Evolutionary conservation across 1,140 invertebrate genomes (phyloP).

Genomic region (Teleopsis dalmanni): DNA sequence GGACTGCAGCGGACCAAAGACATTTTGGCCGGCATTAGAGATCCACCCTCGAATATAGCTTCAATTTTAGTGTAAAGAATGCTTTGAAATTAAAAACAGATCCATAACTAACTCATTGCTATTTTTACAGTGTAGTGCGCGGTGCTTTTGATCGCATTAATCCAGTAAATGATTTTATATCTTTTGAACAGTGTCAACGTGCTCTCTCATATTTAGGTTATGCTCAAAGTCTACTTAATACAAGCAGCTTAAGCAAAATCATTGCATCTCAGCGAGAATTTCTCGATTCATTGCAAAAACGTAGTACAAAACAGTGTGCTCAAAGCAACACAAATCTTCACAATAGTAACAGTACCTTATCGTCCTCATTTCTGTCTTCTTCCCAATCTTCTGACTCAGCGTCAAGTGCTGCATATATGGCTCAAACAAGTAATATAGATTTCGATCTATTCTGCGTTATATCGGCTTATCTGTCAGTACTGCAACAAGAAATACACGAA

Average conservation of each 20-base stretch:
- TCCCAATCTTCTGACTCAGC: neutral
- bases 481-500: conserved; percentile 43
- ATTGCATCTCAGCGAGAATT: conserved; percentile 41
- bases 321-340: neutral
- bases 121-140: conserved; percentile 31
- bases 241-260: conserved; percentile 42
- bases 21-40: conserved; percentile 47
- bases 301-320: conserved; percentile 17
- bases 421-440: conserved; percentile 19
- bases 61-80: conserved; percentile 40
- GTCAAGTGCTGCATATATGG: conserved; percentile 1
- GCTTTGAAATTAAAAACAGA: neutral
- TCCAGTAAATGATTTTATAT: conserved; percentile 34
- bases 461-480: conserved; percentile 40
- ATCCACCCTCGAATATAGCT: conserved; percentile 43
- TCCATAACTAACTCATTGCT: neutral
- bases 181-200: conserved; percentile 42
- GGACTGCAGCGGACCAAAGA: conserved; percentile 55
- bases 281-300: conserved; percentile 30
- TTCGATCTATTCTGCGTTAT: conserved; percentile 43
- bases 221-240: conserved; percentile 42
- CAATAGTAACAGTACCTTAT: conserved; percentile 2
- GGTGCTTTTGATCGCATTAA: conserved; percentile 42
- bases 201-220: conserved; percentile 43
- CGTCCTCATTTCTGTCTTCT: neutral